These are phyloP conservation scores for Poecilia gillii DNA, from an alignment of 2,797 vertebrate genomes.

Conservation along the genomic window DNA sequence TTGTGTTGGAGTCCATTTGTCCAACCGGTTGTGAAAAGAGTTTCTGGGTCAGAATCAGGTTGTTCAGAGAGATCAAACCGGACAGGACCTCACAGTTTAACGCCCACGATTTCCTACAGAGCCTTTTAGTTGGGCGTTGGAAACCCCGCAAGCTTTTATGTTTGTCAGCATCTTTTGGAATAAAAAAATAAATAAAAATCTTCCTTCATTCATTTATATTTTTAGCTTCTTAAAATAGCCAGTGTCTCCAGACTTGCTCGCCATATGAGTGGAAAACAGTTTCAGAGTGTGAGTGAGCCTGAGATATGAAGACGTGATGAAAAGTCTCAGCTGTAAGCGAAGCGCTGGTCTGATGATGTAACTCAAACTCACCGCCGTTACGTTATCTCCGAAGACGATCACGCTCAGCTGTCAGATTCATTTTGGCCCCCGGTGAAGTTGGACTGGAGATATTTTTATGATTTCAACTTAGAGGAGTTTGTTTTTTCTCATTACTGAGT, in stretches of 20 bases:
- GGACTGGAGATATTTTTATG: conserved; percentile 4
- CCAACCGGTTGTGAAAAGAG: conserved; percentile 43
- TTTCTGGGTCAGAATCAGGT: conserved; percentile 52
- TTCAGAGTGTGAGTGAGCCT: conserved; percentile 15
- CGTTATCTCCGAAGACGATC: conserved; percentile 14
- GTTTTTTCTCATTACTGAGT: background rate
- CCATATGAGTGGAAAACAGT: conserved; percentile 15
- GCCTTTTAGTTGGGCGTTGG: background rate
- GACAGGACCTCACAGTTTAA: conserved; percentile 21
- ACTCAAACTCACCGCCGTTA: conserved; percentile 7
- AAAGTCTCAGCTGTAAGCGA: conserved; percentile 45
- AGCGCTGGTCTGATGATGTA: conserved; percentile 39
- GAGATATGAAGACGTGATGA: conserved; percentile 35
- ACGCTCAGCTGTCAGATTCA: conserved; percentile 28
- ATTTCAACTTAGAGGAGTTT: conserved; percentile 15
- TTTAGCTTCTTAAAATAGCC: conserved; percentile 47
- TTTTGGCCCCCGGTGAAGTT: background rate
- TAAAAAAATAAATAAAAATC: background rate
- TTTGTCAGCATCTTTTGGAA: background rate
- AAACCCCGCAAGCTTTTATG: background rate
- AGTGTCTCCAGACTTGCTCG: conserved; percentile 10
- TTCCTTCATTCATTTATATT: conserved; percentile 9
- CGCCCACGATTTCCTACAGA: background rate
- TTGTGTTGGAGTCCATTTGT: conserved; percentile 34
- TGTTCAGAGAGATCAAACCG: conserved; percentile 12